Conservation (phyloP, 1,140 invertebrate species). For the Sinella curviseta region DNA sequence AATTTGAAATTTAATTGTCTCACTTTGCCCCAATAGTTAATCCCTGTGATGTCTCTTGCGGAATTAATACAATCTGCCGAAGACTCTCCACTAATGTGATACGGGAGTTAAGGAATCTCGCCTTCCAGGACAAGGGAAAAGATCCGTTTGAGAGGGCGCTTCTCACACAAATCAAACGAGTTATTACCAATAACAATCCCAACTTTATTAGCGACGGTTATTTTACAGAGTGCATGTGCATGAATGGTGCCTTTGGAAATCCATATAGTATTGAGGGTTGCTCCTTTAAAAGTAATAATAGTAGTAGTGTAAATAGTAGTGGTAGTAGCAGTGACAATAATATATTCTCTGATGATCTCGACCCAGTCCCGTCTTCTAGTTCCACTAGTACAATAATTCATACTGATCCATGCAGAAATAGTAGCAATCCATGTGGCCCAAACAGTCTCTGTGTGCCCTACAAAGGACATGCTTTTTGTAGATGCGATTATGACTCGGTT, state of each 20-base stretch:
- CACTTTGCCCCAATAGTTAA: constrained; percentile 55
- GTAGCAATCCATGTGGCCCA: constrained; percentile 25
- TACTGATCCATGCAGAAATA: neutral
- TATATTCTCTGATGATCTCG: neutral
- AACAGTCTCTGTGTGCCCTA: constrained; percentile 56
- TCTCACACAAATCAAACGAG: neutral
- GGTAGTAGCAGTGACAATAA: constrained; percentile 48
- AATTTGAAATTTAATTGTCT: too few species aligned
- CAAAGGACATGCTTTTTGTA: constrained; percentile 59
- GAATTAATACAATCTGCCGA: constrained; percentile 65
- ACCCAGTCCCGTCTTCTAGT: neutral
- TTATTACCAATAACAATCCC: neutral
- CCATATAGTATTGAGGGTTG: constrained; percentile 12
- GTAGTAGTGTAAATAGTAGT: constrained; percentile 42
- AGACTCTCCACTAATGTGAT: constrained; percentile 35
- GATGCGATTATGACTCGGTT: constrained; percentile 64
- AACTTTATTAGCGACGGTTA: neutral
- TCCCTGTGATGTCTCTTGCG: constrained; percentile 71
- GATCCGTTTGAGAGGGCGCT: neutral
- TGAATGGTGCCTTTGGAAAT: neutral
- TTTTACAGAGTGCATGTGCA: constrained; percentile 14
- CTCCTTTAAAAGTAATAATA: neutral
- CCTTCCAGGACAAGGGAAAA: neutral
- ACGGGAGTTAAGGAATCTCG: neutral
- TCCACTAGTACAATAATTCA: neutral